These are phyloP conservation scores for Pammene fasciana DNA, from an alignment of 2,888 invertebrate species.

Conservation along the genomic window DNA sequence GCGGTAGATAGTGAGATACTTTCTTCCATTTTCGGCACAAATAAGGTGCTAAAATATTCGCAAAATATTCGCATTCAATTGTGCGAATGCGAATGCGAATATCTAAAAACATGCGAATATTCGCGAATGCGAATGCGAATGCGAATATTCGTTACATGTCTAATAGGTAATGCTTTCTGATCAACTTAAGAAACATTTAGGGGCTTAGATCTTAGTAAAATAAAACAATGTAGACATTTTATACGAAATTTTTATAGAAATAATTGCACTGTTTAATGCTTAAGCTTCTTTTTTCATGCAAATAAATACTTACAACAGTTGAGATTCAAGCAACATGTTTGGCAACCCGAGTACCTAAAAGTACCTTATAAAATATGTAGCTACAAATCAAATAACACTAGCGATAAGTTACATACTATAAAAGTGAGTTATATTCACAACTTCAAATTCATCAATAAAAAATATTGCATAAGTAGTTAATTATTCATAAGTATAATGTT, in stretches of 20 bases:
- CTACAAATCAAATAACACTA: constrained; percentile 42
- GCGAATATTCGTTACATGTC: too few species aligned
- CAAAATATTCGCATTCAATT: too few species aligned
- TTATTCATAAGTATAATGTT: constrained; percentile 27
- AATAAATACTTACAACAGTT: constrained; percentile 72
- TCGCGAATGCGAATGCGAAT: too few species aligned
- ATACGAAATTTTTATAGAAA: constrained; percentile 57
- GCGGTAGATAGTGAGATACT: too few species aligned
- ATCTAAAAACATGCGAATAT: too few species aligned
- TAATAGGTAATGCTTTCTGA: too few species aligned
- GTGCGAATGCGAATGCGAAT: too few species aligned
- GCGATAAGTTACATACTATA: constrained; percentile 34
- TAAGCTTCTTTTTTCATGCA: constrained; percentile 74
- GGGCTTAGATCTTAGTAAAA: constrained; percentile 33
- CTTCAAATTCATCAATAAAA: constrained; percentile 30
- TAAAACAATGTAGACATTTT: constrained; percentile 46
- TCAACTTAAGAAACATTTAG: not conserved
- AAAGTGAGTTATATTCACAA: constrained; percentile 33
- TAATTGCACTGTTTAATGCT: constrained; percentile 78
- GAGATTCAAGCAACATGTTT: constrained; percentile 76
- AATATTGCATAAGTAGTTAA: constrained; percentile 34
- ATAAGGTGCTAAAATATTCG: too few species aligned
- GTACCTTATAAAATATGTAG: constrained; percentile 43
- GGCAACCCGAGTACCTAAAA: constrained; percentile 63
- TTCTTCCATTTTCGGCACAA: too few species aligned